A percentile compares a stretch with the other conserved stretches of the same genome.
phyloP scores from a whole-genome alignment of 1,140 invertebrate genomes.

The Drosophila orosa region DNA sequence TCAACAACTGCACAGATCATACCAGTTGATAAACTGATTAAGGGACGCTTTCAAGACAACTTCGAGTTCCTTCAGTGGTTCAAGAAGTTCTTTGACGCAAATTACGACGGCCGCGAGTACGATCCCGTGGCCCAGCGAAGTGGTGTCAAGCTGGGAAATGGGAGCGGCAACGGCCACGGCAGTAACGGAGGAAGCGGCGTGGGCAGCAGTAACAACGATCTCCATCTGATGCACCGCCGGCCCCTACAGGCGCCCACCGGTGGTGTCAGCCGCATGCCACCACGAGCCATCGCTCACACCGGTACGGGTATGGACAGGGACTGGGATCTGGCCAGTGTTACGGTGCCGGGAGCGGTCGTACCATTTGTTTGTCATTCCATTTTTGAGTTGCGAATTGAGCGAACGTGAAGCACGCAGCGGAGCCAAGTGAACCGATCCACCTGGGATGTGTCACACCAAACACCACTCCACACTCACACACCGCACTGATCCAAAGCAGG shows the following conservation, averaged over 20 bases:
- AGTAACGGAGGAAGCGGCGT: slow-evolving; percentile 68
- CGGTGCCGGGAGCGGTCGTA: slow-evolving; percentile 26
- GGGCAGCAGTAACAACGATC: slow-evolving; percentile 74
- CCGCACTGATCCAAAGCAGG: slow-evolving; percentile 8
- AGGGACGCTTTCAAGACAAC: slow-evolving; percentile 99
- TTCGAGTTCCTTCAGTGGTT: slow-evolving; percentile 99
- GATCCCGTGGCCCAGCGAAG: slow-evolving; percentile 94
- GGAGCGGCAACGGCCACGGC: slow-evolving; percentile 68
- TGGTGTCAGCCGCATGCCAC: slow-evolving; percentile 28
- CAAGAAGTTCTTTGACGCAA: slow-evolving; percentile 99
- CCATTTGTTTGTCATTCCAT: slow-evolving; percentile 26
- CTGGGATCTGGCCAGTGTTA: slow-evolving; percentile 8
- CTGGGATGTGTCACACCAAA: slow-evolving; percentile 20
- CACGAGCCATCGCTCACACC: slow-evolving; percentile 28
- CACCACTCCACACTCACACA: slow-evolving; percentile 19
- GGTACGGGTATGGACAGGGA: slow-evolving; percentile 42
- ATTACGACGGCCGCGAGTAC: slow-evolving; percentile 98
- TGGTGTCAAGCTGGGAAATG: slow-evolving; percentile 88
- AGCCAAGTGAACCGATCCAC: not conserved
- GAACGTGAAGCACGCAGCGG: slow-evolving; percentile 56
- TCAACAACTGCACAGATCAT: slow-evolving; percentile 89
- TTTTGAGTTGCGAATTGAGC: slow-evolving; percentile 26
- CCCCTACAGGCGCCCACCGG: slow-evolving; percentile 83
- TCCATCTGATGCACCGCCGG: slow-evolving; percentile 84
- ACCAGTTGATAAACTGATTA: slow-evolving; percentile 98